Evolutionary conservation across 2,888 invertebrate species (phyloP).

Genomic region (Himalopsyche anomala): DNA sequence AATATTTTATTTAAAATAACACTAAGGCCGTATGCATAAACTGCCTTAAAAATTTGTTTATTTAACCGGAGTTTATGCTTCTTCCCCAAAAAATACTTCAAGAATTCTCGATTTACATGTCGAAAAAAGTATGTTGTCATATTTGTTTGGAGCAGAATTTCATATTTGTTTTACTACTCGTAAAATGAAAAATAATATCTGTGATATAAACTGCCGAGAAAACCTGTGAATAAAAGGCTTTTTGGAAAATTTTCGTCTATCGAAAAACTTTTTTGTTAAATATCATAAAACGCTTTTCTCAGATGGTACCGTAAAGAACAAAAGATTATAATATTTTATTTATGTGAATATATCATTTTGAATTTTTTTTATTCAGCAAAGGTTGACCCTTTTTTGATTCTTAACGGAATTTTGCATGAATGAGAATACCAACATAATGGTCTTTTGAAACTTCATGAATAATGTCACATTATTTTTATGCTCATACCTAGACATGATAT

Average conservation of each 20-base stretch:
- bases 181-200: not conserved
- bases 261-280: not conserved
- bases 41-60: too few species aligned
- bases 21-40: too few species aligned
- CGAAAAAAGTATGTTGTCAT: not conserved
- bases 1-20: too few species aligned
- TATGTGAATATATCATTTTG: not conserved
- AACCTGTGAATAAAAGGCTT: not conserved
- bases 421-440: not conserved
- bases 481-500: too few species aligned
- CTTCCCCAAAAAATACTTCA: not conserved
- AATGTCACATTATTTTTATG: too few species aligned
- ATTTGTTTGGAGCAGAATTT: not conserved
- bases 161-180: not conserved
- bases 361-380: not conserved
- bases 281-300: not conserved
- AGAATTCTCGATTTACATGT: not conserved
- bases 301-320: not conserved
- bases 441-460: too few species aligned
- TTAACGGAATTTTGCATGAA: not conserved
- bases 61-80: too few species aligned
- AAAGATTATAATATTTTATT: constrained; percentile 1
- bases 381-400: not conserved
- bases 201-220: too few species aligned
- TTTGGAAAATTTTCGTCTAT: not conserved